These are phyloP conservation scores for Athene cunicularia DNA, from an alignment of 2,113 vertebrate genomes.

Conservation along the genomic window DNA sequence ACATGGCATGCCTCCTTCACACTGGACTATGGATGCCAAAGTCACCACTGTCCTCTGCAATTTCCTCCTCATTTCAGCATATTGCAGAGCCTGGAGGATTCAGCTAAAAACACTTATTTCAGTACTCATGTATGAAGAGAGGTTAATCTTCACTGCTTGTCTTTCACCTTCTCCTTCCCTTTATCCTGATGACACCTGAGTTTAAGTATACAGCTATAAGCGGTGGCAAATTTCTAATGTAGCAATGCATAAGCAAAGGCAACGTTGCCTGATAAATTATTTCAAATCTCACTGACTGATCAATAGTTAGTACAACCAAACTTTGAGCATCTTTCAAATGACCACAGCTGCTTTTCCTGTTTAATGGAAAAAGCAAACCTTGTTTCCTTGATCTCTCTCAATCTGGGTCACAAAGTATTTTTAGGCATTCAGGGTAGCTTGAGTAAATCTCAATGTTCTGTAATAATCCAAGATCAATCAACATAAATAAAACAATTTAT, in stretches of 20 bases:
- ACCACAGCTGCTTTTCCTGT: conserved; percentile 39
- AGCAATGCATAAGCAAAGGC: not conserved
- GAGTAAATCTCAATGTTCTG: conserved; percentile 49
- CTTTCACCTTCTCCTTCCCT: not conserved
- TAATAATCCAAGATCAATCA: conserved; percentile 65
- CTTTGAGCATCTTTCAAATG: conserved; percentile 7
- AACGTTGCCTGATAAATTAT: not conserved
- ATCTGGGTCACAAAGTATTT: conserved; percentile 30
- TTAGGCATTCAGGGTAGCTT: conserved; percentile 2
- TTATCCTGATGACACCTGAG: not conserved
- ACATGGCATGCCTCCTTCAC: not conserved
- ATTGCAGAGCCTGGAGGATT: not conserved
- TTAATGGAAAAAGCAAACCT: conserved; percentile 33
- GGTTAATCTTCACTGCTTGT: not conserved
- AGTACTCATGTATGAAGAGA: not conserved
- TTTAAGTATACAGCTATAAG: not conserved
- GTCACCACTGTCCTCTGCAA: not conserved
- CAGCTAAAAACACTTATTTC: not conserved
- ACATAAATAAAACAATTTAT: conserved; percentile 62
- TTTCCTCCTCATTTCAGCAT: not conserved
- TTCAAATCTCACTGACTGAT: conserved; percentile 22
- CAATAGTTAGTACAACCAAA: conserved; percentile 2
- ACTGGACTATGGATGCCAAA: not conserved
- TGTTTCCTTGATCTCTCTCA: conserved; percentile 31
- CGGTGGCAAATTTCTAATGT: not conserved